Percentiles rank a stretch among this genome's conserved stretches.
phyloP scores from a whole-genome alignment of 2,888 invertebrate genomes.

The Neocrepidodera transversa region DNA sequence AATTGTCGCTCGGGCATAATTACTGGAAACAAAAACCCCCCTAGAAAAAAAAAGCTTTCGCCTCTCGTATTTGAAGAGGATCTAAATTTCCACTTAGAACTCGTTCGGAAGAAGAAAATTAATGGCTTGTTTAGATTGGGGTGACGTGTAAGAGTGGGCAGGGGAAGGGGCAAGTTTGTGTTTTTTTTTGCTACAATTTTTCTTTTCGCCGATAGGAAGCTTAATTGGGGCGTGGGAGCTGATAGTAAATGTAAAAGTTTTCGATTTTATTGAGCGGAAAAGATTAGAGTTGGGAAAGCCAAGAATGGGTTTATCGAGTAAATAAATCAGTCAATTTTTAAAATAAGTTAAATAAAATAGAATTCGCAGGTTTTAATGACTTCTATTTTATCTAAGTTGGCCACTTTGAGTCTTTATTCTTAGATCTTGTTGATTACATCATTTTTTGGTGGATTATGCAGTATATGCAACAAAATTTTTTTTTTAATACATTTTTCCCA shows the following conservation, averaged over 20 bases:
- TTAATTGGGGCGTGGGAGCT: conserved; percentile 16
- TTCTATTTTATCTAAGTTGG: too few relatives aligned
- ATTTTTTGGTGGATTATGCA: too few relatives aligned
- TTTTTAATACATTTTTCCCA: too few relatives aligned
- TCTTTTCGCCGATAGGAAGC: conserved; percentile 11
- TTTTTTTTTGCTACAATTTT: conserved; percentile 24
- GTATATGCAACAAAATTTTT: too few relatives aligned
- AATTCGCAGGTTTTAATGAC: too few relatives aligned
- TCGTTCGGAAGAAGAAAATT: conserved; percentile 30
- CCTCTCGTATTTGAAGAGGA: conserved; percentile 15
- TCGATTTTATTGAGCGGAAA: conserved; percentile 1
- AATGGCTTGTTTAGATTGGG: conserved; percentile 30
- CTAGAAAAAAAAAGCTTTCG: neutral
- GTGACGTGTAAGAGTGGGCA: conserved; percentile 14
- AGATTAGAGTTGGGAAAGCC: neutral
- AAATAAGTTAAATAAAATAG: too few relatives aligned
- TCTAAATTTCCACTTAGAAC: conserved; percentile 26
- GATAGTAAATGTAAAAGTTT: conserved; percentile 1
- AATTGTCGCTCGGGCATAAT: conserved; percentile 33
- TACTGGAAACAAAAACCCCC: conserved; percentile 22
- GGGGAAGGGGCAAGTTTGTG: conserved; percentile 15
- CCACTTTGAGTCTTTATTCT: too few relatives aligned
- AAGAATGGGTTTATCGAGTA: too few relatives aligned
- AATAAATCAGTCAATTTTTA: too few relatives aligned
- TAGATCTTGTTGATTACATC: too few relatives aligned